Base-by-base conservation (phyloP, 2,888 invertebrate species). In the Hesperia comma region DNA sequence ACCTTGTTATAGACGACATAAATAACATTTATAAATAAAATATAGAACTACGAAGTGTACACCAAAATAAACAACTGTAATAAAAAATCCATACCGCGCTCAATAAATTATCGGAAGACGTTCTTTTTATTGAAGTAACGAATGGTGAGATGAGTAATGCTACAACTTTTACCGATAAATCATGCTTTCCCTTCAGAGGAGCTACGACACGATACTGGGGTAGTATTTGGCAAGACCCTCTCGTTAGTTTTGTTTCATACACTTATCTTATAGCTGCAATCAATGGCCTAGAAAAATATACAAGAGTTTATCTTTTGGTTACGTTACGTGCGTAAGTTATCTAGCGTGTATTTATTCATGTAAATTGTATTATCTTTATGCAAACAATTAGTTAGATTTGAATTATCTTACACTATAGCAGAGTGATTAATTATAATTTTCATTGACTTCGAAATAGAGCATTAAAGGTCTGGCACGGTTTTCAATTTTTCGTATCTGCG, bases 61-160 rank as follows among this genome's bases (percentile, higher is more conserved):
- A 88, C 82, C 78, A 85, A 88, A 88, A 85, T 78, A 75, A 78
- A 75, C 76, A 77, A 75, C 72, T 71, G 74, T 83, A 85, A 89
- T 90, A 90, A 91, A 91, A 90, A 87, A 85, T 86, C 85, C 82
- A 86, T 90, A 87, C 82, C 80, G 81, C 78, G 78, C 78, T 83
- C 82, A 83, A 92, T 92, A 91, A 90, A 90, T 91, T 87, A 88
- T 89, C 77, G 83, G 82, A 84, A 89, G 88, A 87, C 87, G 86
- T 86, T 88, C 85, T 91, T 92, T 90, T 92, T 92, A 92, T 90
- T 90, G 90, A 83, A 89, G 87, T 90, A 90, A 90, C 92, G 91
- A 92, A 92, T 92, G 91, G 85, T 89, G 83, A 86, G 87, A 92
- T 92, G 92, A 92, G 84, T 89, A 89, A 92, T 90, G 91, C 90